Evolutionary conservation across 2,113 vertebrate genomes (phyloP), one percentile per base, ranked within the genome.

Genomic region (Peromyscus polionotus): DNA sequence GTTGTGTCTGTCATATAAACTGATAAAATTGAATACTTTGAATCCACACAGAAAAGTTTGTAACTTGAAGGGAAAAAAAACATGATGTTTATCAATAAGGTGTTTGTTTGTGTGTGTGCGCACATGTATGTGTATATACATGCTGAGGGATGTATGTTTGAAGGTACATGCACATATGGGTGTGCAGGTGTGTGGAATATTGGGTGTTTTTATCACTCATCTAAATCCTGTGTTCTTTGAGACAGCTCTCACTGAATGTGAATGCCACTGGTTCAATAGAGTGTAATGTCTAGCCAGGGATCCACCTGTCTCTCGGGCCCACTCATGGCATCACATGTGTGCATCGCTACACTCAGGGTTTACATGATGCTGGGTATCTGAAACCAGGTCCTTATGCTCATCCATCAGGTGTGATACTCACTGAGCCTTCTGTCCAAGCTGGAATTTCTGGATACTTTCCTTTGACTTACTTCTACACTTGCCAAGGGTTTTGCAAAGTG

Each of bases 11-110:
- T 80, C 76, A 86, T 45, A 92, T 17, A 22, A 94, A 93, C 7
- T 89, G 22, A 24, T 79, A 95, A 96, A 93, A 91, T 5, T 75
- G 45, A 94, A 94, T 45, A 94, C 14, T 77, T 90, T 92, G 72
- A 93, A 68, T 94, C 13, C 73, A 88, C 59, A 84, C 36, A 57
- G 72, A 93, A 90, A 94, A 68, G 13, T 61, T 13, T 88, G 3
- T 88, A 88, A 88, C 16, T 51, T 90, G 20, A 92, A 3, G 22
- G 76, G 92, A 26, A 65, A 65, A 28, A 65, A 63, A 63, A 3
- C 8, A 11, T 31, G 63, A 28, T 67, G 11, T 92, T 85, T 94
- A 95, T 90, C 45, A 63, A 81, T 59, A 54, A 7, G 45, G 3
- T 36, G 4, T 54, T 31, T 20, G 51, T 0, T 4, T 36, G 51